Evolutionary conservation across 2,888 invertebrate species (phyloP).

Genomic region (Cosmia trapezina): DNA sequence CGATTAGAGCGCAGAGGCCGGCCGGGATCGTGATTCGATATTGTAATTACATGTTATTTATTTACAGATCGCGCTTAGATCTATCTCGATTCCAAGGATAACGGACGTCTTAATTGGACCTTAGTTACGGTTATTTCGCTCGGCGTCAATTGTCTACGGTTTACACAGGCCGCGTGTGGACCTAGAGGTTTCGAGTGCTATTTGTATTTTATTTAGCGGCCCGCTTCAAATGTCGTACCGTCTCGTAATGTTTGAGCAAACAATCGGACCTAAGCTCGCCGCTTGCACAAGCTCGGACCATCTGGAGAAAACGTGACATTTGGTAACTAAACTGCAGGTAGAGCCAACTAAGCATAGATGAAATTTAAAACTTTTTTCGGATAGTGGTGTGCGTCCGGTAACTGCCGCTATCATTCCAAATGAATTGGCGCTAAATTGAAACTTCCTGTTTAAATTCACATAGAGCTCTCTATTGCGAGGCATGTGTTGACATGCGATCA

Average conservation of each 20-base stretch:
- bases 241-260: conserved; percentile 90
- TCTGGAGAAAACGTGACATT: conserved; percentile 89
- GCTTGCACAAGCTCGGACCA: conserved; percentile 88
- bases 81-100: conserved; percentile 86
- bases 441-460: conserved; percentile 88
- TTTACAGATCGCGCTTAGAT: conserved; percentile 81
- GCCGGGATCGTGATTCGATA: conserved; percentile 86
- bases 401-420: conserved; percentile 83
- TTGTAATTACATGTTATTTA: conserved; percentile 88
- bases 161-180: conserved; percentile 82
- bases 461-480: conserved; percentile 82
- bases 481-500: conserved; percentile 86
- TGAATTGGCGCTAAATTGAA: conserved; percentile 89
- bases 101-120: conserved; percentile 87
- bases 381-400: conserved; percentile 81
- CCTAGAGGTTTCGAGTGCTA: conserved; percentile 83
- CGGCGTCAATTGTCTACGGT: conserved; percentile 82
- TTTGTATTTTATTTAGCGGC: conserved; percentile 90
- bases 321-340: conserved; percentile 82
- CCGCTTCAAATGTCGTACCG: conserved; percentile 89
- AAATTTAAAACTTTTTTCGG: conserved; percentile 81
- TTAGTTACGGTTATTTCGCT: conserved; percentile 84
- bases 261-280: conserved; percentile 81
- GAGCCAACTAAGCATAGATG: conserved; percentile 72
- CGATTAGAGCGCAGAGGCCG: conserved; percentile 83